Conservation (phyloP, 2,888 invertebrate species). For the Enchytraeus crypticus region DNA sequence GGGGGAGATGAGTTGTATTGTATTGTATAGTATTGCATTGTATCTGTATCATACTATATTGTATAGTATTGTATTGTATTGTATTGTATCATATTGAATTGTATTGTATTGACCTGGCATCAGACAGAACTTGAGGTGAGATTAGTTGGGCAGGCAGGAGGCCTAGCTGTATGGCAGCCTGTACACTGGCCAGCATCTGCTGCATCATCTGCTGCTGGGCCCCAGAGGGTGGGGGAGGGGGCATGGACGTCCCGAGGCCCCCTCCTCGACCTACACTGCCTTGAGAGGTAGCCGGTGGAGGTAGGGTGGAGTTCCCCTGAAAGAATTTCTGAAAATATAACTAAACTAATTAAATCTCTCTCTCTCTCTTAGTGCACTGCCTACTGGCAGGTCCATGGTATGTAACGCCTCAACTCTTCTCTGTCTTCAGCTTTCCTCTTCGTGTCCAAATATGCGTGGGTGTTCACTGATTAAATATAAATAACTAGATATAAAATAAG, state of each 20-base stretch:
- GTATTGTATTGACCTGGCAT: no score
- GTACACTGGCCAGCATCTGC: constrained; percentile 11
- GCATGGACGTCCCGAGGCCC: neutral
- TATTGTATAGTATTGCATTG: no score
- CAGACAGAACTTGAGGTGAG: constrained; percentile 8
- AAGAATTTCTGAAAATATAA: neutral
- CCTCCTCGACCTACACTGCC: neutral
- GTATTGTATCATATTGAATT: no score
- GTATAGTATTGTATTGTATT: no score
- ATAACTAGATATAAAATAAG: neutral
- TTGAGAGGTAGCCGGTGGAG: neutral
- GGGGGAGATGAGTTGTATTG: no score
- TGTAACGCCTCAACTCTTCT: no score
- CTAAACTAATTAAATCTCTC: neutral
- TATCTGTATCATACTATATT: no score
- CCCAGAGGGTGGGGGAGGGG: neutral
- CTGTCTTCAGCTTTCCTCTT: no score
- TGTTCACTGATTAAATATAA: neutral
- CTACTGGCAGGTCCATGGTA: no score
- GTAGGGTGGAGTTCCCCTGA: neutral
- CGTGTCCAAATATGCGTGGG: no score
- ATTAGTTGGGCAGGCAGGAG: constrained; percentile 12
- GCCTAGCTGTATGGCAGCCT: constrained; percentile 8
- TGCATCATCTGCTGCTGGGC: constrained; percentile 17
- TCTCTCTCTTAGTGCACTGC: no score